Evolutionary conservation across 2,113 vertebrate genomes (phyloP).

Genomic region (Gopherus evgoodei): DNA sequence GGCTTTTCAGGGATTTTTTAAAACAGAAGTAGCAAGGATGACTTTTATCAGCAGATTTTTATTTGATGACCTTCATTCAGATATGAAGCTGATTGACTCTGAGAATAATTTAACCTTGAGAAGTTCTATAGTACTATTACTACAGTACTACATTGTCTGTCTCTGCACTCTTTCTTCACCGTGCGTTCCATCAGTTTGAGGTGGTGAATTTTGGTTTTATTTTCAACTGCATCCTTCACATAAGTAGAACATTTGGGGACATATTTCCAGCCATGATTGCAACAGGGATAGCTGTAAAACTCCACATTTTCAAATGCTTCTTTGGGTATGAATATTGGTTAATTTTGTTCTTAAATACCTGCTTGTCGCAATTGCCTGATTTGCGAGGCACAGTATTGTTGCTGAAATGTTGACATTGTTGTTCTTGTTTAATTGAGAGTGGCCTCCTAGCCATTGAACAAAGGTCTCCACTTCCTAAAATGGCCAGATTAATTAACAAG

Average conservation of each 20-base stretch:
- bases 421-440: not conserved
- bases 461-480: not conserved
- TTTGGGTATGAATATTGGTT: not conserved
- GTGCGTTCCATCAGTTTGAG: not conserved
- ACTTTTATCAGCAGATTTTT: not conserved
- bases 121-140: not conserved
- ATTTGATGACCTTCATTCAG: not conserved
- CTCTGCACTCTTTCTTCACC: not conserved
- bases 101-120: not conserved
- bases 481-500: not conserved
- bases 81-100: not conserved
- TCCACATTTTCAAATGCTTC: not conserved
- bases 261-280: not conserved
- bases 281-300: not conserved
- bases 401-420: not conserved
- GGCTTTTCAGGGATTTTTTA: not conserved
- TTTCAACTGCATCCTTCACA: not conserved
- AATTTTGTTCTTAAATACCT: not conserved
- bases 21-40: slow-evolving; percentile 16
- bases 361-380: fast-evolving
- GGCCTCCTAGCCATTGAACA: not conserved
- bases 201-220: not conserved
- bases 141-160: not conserved
- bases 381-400: not conserved
- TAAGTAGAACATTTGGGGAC: not conserved